phyloP scores from a whole-genome alignment of 23 tunicate genomes.

The Halocynthia roretzi region DNA sequence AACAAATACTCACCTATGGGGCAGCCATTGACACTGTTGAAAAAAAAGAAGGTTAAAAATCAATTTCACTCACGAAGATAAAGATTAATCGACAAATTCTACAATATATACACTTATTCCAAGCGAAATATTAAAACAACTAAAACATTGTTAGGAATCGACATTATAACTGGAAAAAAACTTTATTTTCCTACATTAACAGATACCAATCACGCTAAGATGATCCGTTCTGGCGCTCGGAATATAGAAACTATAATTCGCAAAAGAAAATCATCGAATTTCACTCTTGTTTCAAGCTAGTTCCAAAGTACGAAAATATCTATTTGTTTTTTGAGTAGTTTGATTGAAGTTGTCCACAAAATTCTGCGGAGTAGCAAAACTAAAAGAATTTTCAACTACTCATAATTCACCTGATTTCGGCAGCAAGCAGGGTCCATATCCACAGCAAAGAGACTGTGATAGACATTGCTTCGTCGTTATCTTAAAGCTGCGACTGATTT shows the following conservation, averaged over 20 bases:
- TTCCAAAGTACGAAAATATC: too few species aligned
- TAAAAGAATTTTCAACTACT: too few species aligned
- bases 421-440: conserved; percentile 76
- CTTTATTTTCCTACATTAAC: too few species aligned
- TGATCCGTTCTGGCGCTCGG: too few species aligned
- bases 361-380: too few species aligned
- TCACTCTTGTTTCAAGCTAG: background rate
- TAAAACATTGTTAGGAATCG: too few species aligned
- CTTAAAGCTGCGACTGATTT: background rate
- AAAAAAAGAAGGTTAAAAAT: background rate
- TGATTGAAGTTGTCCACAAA: too few species aligned
- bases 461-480: conserved; percentile 32
- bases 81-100: background rate
- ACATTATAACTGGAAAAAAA: too few species aligned
- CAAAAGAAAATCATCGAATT: background rate
- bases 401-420: conserved; percentile 56
- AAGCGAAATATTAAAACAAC: background rate
- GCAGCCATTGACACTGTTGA: conserved; percentile 53
- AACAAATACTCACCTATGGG: conserved; percentile 27
- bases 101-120: background rate
- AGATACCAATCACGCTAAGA: too few species aligned
- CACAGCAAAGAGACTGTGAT: conserved; percentile 78
- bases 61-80: background rate
- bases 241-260: background rate
- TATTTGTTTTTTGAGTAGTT: too few species aligned